Evolutionary conservation across 2,797 vertebrate species (phyloP), one percentile per base, ranked within the genome.

Genomic region (Dicrostonyx torquatus): DNA sequence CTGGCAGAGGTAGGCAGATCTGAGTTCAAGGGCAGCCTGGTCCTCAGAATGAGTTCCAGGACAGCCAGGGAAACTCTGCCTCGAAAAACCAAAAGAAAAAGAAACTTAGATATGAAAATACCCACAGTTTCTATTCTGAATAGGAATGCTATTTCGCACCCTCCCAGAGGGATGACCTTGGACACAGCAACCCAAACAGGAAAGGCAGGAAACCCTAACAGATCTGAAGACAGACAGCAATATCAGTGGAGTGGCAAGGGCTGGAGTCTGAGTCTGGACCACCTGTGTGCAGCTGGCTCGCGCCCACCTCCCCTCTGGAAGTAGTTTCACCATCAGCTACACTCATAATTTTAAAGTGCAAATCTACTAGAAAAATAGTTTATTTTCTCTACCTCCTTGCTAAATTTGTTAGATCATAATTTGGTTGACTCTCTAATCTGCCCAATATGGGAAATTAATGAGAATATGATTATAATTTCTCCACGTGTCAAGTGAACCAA

Each of bases 301-400:
- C 55, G 89, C 90, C 91, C 64, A 86, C 80, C 75, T 95, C 40
- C 78, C 83, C 60, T 93, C 24, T 79, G 26, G 45, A 66, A 96
- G 20, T 75, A 80, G 88, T 96, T 95, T 93, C 79, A 94, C 94
- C 95, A 96, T 96, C 94, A 97, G 97, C 96, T 97, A 98, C 31
- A 94, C 97, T 97, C 96, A 95, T 94, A 91, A 97, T 96, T 97
- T 98, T 98, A 98, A 98, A 98, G 98, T 98, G 98, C 98, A 98
- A 97, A 96, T 97, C 94, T 94, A 90, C 40, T 95, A 31, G 90
- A 93, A 70, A 97, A 97, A 97, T 95, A 95, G 90, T 89, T 94
- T 87, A 89, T 84, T 95, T 90, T 92, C 70, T 92, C 77, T 18
- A 48, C 10, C 9, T 85, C 66, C 88, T 78, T 89, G 70, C 96